These are phyloP conservation scores for Callithrix jacchus DNA, from an alignment of 2,113 vertebrate species.

Conservation along the genomic window DNA sequence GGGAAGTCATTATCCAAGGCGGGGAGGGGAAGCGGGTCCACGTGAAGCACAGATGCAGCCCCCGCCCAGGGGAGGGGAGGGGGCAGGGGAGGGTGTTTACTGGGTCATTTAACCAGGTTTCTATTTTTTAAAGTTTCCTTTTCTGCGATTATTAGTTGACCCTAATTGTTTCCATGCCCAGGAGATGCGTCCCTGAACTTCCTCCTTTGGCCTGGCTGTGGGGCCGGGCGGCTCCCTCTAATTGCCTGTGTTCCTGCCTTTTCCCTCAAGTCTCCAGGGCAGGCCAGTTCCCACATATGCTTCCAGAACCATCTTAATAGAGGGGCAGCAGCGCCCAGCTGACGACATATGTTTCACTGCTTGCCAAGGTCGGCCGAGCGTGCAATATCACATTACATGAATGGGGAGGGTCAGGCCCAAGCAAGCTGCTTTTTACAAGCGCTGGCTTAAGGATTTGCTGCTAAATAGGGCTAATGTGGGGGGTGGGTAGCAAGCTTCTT, in stretches of 20 bases:
- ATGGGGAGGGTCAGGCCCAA: slow-evolving; percentile 83
- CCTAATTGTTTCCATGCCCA: slow-evolving; percentile 88
- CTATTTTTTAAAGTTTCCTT: slow-evolving; percentile 85
- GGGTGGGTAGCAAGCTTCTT: slow-evolving; percentile 65
- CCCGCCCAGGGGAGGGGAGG: slow-evolving; percentile 70
- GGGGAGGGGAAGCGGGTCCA: slow-evolving; percentile 69
- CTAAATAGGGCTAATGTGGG: slow-evolving; percentile 76
- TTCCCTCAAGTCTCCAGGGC: slow-evolving; percentile 78
- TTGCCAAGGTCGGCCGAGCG: slow-evolving; percentile 79
- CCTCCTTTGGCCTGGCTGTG: slow-evolving; percentile 73
- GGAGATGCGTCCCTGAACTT: slow-evolving; percentile 82
- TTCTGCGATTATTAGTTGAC: slow-evolving; percentile 85
- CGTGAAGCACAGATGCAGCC: slow-evolving; percentile 85
- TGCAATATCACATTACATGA: slow-evolving; percentile 82
- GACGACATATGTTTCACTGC: slow-evolving; percentile 84
- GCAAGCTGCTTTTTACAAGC: slow-evolving; percentile 85
- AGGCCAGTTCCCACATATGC: slow-evolving; percentile 84
- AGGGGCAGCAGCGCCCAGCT: slow-evolving; percentile 81
- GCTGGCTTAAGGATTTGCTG: slow-evolving; percentile 77
- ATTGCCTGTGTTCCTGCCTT: slow-evolving; percentile 83
- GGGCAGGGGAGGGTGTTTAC: slow-evolving; percentile 76
- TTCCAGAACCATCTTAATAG: slow-evolving; percentile 82
- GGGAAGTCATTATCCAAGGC: slow-evolving; percentile 85
- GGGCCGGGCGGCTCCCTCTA: slow-evolving; percentile 79
- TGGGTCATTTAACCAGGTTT: slow-evolving; percentile 83